Evolutionary conservation across 2,113 vertebrate species (phyloP), one percentile per base, ranked within the genome.

Genomic region (Tragulus kanchil): DNA sequence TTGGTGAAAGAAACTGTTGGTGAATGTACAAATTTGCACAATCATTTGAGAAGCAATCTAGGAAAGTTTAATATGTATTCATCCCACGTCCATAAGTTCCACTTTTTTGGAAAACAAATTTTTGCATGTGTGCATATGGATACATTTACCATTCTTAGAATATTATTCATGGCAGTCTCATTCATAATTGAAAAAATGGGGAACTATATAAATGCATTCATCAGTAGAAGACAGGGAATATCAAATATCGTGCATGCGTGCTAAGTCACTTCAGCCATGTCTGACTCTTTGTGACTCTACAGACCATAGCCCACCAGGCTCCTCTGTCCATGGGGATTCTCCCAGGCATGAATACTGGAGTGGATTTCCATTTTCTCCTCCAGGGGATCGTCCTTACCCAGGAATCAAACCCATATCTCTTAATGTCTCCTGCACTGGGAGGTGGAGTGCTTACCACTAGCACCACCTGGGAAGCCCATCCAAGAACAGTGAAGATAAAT

Each of bases 91-190:
- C 61, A 90, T 81, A 85, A 64, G 79, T 64, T 85, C 42, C 5
- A 92, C 64, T n/a, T 58, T 95, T 16, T 89, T 77, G 21, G 2
- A 52, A 88, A 95, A 67, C 50, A 94, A 94, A 82, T 5, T 28
- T 61, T 14, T 75, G 8, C 4, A 25, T 6, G 19, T 45, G 7
- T 21, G 4, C n/a, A 64, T 16, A 90, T 31, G 17, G 45, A 67
- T 90, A 93, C 75, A 25, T 54, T n/a, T n/a, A 91, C 36, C 61
- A 83, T 26, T 45, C 11, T 58, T 14, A 36, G 36, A 58, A 58
- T 36, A 81, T 2, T 21, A 73, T 77, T 82, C 54, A 91, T 7
- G 62, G n/a, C n/a, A 89, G 50, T 28, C 52, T 93, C 78, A 31
- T 45, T 88, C 95, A 82, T 81, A 62, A 88, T n/a, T 61, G 23